Conservation (phyloP, 1,140 invertebrate genomes). For the Drosophila parvula region DNA sequence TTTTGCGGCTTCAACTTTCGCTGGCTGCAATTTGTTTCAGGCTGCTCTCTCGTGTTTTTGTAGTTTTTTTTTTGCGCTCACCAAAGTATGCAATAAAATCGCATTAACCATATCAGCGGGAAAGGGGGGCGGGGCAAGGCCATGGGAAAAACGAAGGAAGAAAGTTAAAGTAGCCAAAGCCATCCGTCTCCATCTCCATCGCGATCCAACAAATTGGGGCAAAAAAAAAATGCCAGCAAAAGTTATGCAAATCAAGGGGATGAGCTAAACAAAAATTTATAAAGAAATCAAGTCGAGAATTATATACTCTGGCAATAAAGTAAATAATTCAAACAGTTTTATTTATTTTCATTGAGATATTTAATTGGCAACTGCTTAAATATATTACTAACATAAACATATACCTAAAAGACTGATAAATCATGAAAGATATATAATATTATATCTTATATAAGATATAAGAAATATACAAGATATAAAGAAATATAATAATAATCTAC, state of each 20-base stretch:
- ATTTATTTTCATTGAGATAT: no score
- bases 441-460: no score
- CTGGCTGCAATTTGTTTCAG: slow-evolving; percentile 44
- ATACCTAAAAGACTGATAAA: no score
- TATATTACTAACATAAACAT: no score
- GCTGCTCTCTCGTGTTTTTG: slow-evolving; percentile 9
- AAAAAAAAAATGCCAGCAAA: slow-evolving; percentile 34
- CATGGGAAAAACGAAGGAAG: neutral
- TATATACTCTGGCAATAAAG: neutral
- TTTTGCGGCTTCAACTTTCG: slow-evolving; percentile 54
- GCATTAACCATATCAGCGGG: slow-evolving; percentile 55
- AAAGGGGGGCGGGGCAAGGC: neutral
- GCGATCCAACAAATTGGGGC: slow-evolving; percentile 46
- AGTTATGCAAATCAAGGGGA: slow-evolving; percentile 26
- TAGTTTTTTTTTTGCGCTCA: slow-evolving; percentile 31
- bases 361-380: no score
- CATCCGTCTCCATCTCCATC: neutral
- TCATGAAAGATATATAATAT: neutral
- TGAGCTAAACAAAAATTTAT: neutral
- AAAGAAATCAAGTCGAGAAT: neutral
- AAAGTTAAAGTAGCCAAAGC: slow-evolving; percentile 40
- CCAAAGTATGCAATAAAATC: slow-evolving; percentile 76
- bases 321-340: neutral
- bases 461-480: no score
- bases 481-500: neutral